Evolutionary conservation across 2,797 vertebrate species (phyloP), one percentile per base, ranked within the genome.

Genomic region (Enoplosus armatus): DNA sequence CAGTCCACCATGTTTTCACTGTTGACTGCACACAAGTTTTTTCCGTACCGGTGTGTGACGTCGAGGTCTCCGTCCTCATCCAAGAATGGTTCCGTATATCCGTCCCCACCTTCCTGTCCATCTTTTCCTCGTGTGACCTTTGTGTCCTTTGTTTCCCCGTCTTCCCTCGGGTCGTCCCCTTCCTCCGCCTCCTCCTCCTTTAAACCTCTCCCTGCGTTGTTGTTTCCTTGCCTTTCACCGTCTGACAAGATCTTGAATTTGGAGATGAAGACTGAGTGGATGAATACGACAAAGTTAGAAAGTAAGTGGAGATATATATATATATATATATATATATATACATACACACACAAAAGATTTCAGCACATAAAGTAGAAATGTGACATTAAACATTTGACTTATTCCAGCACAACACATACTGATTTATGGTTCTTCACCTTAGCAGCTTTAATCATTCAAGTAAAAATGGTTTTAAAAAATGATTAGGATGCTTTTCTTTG

Each of bases 11-110:
- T 41, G 35, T 33, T 22, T 58, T 48, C 35, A 51, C 15, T 2
- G 35, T 6, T n/a, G 3, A 62, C 29, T 48, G 2, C 56, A 12
- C 3, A 26, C n/a, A 16, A 43, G n/a, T 5, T 27, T 37, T 64
- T 47, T 59, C 35, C 70, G 24, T 87, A 94, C 91, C 95, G 95
- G 65, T 95, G 95, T 39, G 82, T 58, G 39, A 99, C 93, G 0
- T 97, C 95, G 45, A 99, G 85, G 75, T 99, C 98, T 61, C 98
- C 98, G 0, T 99, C 98, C 47, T 96, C 94, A 14, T 99, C 98
- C 64, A 97, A 80, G 12, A 87, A 67, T 31, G 90, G 69, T 11
- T 64, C 60, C 45, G 24, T 51, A 1, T 11, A 50, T 22, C 9
- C 62, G 3, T 68, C 73, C 31, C 55, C 29, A 2, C 2, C 26